phyloP scores from a whole-genome alignment of 2,888 invertebrate species.

The Tipula vernalis region DNA sequence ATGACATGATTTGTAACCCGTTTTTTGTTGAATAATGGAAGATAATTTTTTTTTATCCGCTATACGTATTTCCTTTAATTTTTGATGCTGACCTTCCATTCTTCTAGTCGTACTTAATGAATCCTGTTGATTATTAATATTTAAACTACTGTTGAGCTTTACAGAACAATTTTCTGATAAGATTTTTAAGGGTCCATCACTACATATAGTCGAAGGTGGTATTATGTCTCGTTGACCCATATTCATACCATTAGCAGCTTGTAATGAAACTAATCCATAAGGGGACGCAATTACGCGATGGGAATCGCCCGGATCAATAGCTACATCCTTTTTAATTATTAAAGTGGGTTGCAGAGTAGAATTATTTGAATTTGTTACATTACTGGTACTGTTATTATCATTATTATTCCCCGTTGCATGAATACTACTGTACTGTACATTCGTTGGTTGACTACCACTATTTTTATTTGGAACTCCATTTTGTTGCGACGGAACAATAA shows the following conservation, averaged over 20 bases:
- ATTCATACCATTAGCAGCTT: constrained; percentile 16
- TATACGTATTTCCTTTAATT: not conserved
- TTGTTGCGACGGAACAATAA: constrained; percentile 24
- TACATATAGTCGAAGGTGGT: not conserved
- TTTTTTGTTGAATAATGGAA: not conserved
- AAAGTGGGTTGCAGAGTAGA: constrained; percentile 14
- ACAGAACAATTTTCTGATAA: not conserved
- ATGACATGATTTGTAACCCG: not conserved
- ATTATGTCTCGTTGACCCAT: constrained; percentile 13
- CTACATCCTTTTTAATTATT: constrained; percentile 31
- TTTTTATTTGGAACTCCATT: constrained; percentile 17
- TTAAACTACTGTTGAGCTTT: not conserved
- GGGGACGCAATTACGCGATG: constrained; percentile 10
- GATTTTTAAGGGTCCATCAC: not conserved
- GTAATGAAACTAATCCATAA: constrained; percentile 15
- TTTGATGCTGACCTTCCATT: not conserved
- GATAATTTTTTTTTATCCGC: constrained; percentile 5
- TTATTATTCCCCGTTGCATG: constrained; percentile 13
- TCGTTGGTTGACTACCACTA: not conserved
- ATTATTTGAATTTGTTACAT: not conserved
- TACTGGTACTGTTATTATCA: not conserved
- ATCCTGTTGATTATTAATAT: not conserved
- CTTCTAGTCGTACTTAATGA: not conserved
- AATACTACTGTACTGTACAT: constrained; percentile 12
- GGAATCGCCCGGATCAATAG: constrained; percentile 30